Base-by-base conservation (phyloP, 2,888 invertebrate species). In the Tenthredo notha region DNA sequence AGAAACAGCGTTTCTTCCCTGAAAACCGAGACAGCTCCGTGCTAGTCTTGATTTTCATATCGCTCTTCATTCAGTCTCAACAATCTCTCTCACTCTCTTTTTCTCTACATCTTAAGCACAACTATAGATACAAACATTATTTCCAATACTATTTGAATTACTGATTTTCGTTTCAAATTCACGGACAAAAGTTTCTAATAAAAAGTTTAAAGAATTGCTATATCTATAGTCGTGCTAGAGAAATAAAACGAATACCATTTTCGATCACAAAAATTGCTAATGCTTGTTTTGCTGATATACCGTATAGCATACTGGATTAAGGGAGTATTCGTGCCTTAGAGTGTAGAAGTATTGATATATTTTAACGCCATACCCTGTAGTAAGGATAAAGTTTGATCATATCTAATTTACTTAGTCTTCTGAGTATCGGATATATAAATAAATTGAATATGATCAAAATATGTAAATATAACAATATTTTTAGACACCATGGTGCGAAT, bases 1-100 rank as follows among this genome's bases (percentile, higher is more conserved):
- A 92, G 87, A 86, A 91, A 87, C 80, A 92, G 86, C 50, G 90
- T 91, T 89, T 93, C 92, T 90, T 93, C 92, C 90, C 93, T 93
- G 89, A 84, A 92, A 91, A 88, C 65, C 87, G 86, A 87, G 85
- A 85, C 85, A 88, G 85, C 87, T 70, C 84, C 84, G 87, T 87
- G 86, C 87, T 86, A 87, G 77, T 88, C 86, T 87, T 86, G 83
- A 83, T 78, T 80, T 82, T 85, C 40, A 65, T 78, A 47, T 37
- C 50, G 21, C 40, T 83, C 67, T 67, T 29, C 29, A 70, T 83
- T 67, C 37, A 83, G 29, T 70, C 43, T 83, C 37, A 67, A 43
- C 58, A 77, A 43, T 65, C 37, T 78, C 33, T 75, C 67, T 37
- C 4, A 10, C 37, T 47, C 7, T 84, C 33, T 37, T 50, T 47